A percentile compares a stretch with the other conserved stretches of the same genome.
Conservation (phyloP, 1,140 invertebrate species). For the Temnothorax nylanderi region DNA sequence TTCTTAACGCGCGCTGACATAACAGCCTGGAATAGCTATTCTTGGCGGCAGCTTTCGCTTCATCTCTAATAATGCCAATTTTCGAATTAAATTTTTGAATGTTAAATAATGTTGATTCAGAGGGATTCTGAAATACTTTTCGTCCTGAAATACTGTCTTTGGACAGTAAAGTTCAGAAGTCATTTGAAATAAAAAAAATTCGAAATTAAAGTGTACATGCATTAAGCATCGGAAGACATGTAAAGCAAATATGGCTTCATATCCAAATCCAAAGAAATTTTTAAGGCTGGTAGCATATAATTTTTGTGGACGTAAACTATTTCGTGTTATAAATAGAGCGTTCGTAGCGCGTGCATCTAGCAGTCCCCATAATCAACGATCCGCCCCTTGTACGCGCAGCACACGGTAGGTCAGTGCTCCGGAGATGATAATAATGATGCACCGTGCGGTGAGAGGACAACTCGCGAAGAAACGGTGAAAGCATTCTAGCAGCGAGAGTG, state of each 20-base stretch:
- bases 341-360: background rate
- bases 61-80: background rate
- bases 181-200: background rate
- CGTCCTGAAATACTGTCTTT: too few relatives aligned
- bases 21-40: background rate
- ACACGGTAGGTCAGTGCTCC: constrained; percentile 79
- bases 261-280: background rate
- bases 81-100: background rate
- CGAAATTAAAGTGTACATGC: background rate
- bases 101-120: background rate
- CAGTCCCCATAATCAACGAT: background rate
- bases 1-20: background rate
- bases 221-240: background rate
- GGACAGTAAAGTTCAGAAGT: background rate
- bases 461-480: constrained; percentile 72
- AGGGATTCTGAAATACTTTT: background rate
- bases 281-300: background rate
- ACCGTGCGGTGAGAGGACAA: constrained; percentile 49
- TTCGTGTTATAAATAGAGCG: background rate
- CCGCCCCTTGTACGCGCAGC: constrained; percentile 28
- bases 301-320: background rate
- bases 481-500: constrained; percentile 74
- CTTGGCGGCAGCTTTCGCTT: background rate
- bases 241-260: background rate
- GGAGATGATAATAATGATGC: constrained; percentile 55